Base-by-base conservation (phyloP, 2,888 invertebrate genomes). In the Drosophila stalkeri region DNA sequence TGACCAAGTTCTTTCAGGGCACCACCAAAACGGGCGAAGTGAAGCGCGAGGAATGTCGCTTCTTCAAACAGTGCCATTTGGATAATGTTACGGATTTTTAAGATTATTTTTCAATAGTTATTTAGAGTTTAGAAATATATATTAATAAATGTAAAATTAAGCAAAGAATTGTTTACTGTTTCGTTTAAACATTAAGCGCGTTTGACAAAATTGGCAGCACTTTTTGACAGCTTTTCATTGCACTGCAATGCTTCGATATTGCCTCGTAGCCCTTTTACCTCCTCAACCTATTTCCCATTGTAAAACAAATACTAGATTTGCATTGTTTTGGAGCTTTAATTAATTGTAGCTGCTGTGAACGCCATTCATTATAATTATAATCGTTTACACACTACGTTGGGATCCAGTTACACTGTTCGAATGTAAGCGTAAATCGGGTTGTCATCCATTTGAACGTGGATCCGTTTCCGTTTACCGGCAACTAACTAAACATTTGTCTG, bases 51-150 rank as follows among this genome's bases (percentile, higher is more conserved):
- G 93, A 93, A 51, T 96, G 96, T 84, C 94, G 94, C 67, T 96
- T 96, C 91, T 96, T 96, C 85, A 94, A 94, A 61, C 95, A 96
- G 82, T 93, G 96, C 79, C 94, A 93, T 91, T 93, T 97, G 77
- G 94, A 93, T 78, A 94, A 93, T 72, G 94, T 94, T 41, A 93
- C 94, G 3, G 93, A 94, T 12, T 94, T 95, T 88, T 95, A 91
- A 93, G n/a, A 12, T 7, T 0, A 9, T 16, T 9, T 3, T 5
- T 23, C 1, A 14, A 12, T 0, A 18, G n/a, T 7, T 31, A 7
- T 14, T 16, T 23, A 27, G 33, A 18, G 4, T 8, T 11, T 18
- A 37, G 2, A 23, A 41, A 23, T 62, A 49, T 6, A 6, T 33
- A n/a, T 33, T 3, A 51, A 33, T 51, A 18, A 33, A 51, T 8